phyloP scores from a whole-genome alignment of 1,140 invertebrate genomes.

The Caenorhabditis elegans region DNA sequence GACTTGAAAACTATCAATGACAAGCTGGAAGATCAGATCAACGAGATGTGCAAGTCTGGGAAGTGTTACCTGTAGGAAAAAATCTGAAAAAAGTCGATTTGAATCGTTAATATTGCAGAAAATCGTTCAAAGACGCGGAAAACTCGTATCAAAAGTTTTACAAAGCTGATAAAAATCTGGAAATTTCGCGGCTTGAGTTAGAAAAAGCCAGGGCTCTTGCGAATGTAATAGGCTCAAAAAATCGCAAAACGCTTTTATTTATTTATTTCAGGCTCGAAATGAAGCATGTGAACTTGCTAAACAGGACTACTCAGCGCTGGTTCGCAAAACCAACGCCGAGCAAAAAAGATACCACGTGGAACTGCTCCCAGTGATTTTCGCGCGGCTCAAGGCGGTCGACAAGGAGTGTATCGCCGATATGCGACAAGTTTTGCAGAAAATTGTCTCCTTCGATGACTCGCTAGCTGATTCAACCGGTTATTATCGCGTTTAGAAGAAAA shows the following conservation, averaged over 20 bases:
- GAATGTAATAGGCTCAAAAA: background rate
- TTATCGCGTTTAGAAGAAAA: too few relatives aligned
- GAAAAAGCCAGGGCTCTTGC: background rate
- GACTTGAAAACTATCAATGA: constrained; percentile 3
- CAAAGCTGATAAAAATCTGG: background rate
- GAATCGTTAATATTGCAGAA: background rate
- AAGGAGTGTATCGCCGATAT: background rate
- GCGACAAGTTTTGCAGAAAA: background rate
- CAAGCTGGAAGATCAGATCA: background rate
- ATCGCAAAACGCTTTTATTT: background rate
- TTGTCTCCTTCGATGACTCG: background rate
- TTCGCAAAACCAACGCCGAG: background rate
- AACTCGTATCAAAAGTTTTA: constrained; percentile 16
- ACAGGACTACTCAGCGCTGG: background rate
- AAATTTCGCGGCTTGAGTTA: background rate
- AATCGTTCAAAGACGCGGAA: background rate
- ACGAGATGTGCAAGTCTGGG: constrained; percentile 12
- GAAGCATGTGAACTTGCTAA: background rate
- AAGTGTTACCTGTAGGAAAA: background rate
- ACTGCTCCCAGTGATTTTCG: background rate
- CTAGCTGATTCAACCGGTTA: background rate
- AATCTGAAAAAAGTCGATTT: too few relatives aligned
- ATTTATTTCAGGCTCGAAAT: background rate
- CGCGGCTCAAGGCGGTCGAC: background rate
- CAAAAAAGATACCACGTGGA: background rate